Base-by-base conservation (phyloP, 2,797 vertebrate genomes). In the Malacoraja senta region DNA sequence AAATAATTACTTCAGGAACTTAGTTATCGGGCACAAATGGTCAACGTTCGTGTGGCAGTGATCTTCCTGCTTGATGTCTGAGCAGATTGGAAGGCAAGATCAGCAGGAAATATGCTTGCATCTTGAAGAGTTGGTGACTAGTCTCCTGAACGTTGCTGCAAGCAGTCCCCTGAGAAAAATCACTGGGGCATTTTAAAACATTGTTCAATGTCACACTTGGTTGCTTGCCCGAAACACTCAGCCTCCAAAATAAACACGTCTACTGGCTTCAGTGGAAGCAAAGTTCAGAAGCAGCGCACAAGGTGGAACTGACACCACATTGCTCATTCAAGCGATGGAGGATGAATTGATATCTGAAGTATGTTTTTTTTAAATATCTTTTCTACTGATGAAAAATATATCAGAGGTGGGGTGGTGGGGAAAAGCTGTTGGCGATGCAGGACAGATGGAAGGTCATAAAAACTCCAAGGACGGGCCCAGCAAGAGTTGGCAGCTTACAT, bases 1-100 rank as follows among this genome's bases (percentile, higher is more conserved):
- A 92, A 92, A 19, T 76, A 10, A 76, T 53, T 76, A 71, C 8
- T 92, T 88, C 84, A 88, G 63, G 9, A 88, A 88, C 17, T 68
- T 8, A 35, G 35, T 65, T 32, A 68, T 35, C 17, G 17, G 84
- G 35, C 61, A 24, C 35, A 2, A 63, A 35, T 35, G 19, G 10
- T 68, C 61, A 24, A 8, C n/a, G 29, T 32, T 17, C 6, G 2
- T 86, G 10, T 84, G 53, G 53, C 81, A 32, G 15, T 2, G 21
- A 1, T 63, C 7, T 65, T 19, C 19, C 7, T 88, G n/a, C 15
- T 24, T 0, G 1, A 9, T 32, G n/a, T 21, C 63, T 24, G 24
- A 88, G 29, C n/a, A 88, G 24, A 65, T 24, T 19, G 8, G n/a
- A 35, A 21, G 8, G 15, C 3, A 29, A 17, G 0, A 32, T 32